phyloP scores from a whole-genome alignment of 2,888 invertebrate genomes.

The Hirtodrosophila cameraria region DNA sequence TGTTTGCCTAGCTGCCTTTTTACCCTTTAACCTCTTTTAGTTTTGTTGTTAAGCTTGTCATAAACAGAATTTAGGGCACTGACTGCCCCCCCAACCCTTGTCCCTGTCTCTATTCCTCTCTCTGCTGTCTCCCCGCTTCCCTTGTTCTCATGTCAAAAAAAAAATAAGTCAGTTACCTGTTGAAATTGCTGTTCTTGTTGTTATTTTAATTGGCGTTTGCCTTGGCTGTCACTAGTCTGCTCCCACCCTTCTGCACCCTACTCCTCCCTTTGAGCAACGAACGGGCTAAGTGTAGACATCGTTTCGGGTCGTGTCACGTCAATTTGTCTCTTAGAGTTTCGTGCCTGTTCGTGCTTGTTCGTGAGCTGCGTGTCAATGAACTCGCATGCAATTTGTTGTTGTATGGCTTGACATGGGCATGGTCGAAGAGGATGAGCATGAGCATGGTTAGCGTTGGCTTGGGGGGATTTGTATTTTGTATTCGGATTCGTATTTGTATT shows the following conservation, averaged over 20 bases:
- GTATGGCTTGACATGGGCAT: slow-evolving; percentile 62
- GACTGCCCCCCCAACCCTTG: slow-evolving; percentile 28
- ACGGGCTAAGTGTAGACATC: slow-evolving; percentile 5
- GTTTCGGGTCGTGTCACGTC: slow-evolving; percentile 46
- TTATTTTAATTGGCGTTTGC: slow-evolving; percentile 72
- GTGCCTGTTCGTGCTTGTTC: slow-evolving; percentile 21
- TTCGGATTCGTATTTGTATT: slow-evolving; percentile 41
- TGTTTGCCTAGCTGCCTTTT: slow-evolving; percentile 12
- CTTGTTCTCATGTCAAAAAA: slow-evolving; percentile 22
- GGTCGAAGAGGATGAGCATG: neutral
- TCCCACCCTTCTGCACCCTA: neutral
- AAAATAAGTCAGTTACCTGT: slow-evolving; percentile 62
- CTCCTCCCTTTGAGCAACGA: neutral
- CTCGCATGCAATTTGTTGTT: slow-evolving; percentile 72
- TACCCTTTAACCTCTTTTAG: slow-evolving; percentile 26
- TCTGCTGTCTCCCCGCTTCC: neutral
- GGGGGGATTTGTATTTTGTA: neutral
- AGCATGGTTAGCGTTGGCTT: neutral
- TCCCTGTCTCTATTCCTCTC: too few species aligned
- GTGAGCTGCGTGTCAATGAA: slow-evolving; percentile 74
- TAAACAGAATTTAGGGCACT: slow-evolving; percentile 58
- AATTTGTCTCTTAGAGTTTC: slow-evolving; percentile 25
- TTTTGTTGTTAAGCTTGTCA: slow-evolving; percentile 25
- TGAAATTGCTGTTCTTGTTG: slow-evolving; percentile 60
- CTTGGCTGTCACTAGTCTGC: slow-evolving; percentile 31